Percentiles rank a stretch among this genome's conserved stretches.
These are phyloP conservation scores for Amblyopsis hoosieri DNA, from an alignment of 2,797 vertebrate species.

Conservation along the genomic window DNA sequence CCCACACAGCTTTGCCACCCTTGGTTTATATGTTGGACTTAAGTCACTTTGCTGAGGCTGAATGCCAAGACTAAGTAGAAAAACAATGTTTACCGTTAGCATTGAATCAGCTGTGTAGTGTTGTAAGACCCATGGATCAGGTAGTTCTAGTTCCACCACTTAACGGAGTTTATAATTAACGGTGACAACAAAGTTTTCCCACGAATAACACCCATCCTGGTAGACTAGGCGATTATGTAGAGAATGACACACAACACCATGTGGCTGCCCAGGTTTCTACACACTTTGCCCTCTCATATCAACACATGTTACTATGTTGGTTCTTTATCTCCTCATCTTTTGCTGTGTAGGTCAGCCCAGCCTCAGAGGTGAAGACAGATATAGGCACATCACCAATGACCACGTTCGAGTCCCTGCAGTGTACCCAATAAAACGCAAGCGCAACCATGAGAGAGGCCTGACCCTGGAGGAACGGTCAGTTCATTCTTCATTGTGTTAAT, in stretches of 20 bases:
- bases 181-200: conserved; percentile 72
- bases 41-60: conserved; percentile 39
- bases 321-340: not conserved
- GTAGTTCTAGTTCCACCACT: conserved; percentile 76
- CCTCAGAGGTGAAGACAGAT: conserved; percentile 79
- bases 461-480: conserved; percentile 78
- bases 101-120: conserved; percentile 76
- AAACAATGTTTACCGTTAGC: conserved; percentile 82
- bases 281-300: not conserved
- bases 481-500: not conserved
- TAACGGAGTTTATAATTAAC: conserved; percentile 81
- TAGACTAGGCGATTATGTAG: conserved; percentile 1
- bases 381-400: conserved; percentile 75
- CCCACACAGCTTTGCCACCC: conserved; percentile 1
- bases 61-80: conserved; percentile 61
- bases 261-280: not conserved
- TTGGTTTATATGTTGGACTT: conserved; percentile 30
- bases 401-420: conserved; percentile 63
- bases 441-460: conserved; percentile 69
- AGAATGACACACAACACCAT: not conserved
- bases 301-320: conserved; percentile 6
- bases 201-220: conserved; percentile 62
- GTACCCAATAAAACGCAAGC: conserved; percentile 76
- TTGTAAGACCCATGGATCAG: conserved; percentile 70
- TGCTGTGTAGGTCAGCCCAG: conserved; percentile 76